A percentile compares a stretch with the other conserved stretches of the same genome.
phyloP scores from a whole-genome alignment of 2,113 vertebrate species.

The Chaetodon trifascialis region DNA sequence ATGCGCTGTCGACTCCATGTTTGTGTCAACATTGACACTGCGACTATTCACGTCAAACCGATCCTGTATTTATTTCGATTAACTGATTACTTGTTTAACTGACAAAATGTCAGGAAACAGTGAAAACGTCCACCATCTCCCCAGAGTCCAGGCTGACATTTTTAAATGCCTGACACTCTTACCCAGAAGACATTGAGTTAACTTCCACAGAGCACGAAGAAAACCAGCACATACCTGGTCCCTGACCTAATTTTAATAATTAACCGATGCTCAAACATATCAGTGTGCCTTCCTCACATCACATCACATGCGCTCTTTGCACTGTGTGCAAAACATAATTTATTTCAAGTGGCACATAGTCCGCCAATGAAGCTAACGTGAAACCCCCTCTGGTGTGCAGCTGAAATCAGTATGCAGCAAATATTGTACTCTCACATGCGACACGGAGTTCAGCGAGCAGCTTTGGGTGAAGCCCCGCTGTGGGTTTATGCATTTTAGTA shows the following conservation, averaged over 20 bases:
- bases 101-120: not conserved
- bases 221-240: not conserved
- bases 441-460: not conserved
- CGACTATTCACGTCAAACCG: not conserved
- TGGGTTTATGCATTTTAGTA: not conserved
- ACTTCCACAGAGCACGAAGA: not conserved
- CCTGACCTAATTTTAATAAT: not conserved
- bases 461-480: not conserved
- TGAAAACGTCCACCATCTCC: not conserved
- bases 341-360: too few relatives aligned
- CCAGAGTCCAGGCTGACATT: not conserved
- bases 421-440: not conserved
- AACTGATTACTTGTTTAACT: not conserved
- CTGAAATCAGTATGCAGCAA: not conserved
- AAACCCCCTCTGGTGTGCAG: not conserved
- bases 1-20: not conserved
- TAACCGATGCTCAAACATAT: too few relatives aligned
- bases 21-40: not conserved
- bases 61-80: not conserved
- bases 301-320: not conserved
- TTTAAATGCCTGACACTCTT: not conserved
- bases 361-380: too few relatives aligned
- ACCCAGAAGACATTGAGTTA: not conserved
- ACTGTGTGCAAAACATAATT: not conserved
- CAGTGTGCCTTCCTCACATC: not conserved